These are phyloP conservation scores for Eupsilia transversa DNA, from an alignment of 2,888 invertebrate genomes.

Conservation along the genomic window DNA sequence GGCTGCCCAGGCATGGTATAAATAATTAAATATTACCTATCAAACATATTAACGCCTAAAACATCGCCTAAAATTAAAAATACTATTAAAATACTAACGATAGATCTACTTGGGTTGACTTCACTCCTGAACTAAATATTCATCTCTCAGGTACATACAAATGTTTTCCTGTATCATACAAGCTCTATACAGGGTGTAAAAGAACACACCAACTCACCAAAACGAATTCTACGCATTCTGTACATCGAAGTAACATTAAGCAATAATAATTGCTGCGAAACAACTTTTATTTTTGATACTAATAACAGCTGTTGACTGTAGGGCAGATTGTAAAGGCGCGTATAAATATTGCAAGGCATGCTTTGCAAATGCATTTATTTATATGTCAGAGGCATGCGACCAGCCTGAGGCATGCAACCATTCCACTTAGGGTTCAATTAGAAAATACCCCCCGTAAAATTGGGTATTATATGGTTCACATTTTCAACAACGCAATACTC, in stretches of 20 bases:
- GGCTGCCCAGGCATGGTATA: slow-evolving; percentile 51
- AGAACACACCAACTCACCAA: slow-evolving; percentile 9
- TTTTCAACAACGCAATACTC: too few relatives aligned
- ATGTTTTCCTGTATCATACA: slow-evolving; percentile 53
- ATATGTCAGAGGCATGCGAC: too few relatives aligned
- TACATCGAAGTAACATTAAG: slow-evolving; percentile 4
- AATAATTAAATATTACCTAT: slow-evolving; percentile 65
- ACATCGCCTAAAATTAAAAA: slow-evolving; percentile 61
- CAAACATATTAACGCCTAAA: slow-evolving; percentile 62
- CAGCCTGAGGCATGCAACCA: too few relatives aligned
- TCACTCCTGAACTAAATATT: slow-evolving; percentile 42
- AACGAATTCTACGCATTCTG: background rate
- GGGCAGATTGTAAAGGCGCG: background rate
- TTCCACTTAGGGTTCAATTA: too few relatives aligned
- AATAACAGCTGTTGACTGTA: background rate
- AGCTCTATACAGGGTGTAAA: slow-evolving; percentile 19
- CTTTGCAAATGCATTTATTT: too few relatives aligned
- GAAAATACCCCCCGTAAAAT: background rate
- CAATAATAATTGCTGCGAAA: background rate
- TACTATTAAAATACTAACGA: slow-evolving; percentile 54
- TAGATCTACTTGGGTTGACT: slow-evolving; percentile 56
- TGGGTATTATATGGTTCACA: too few relatives aligned
- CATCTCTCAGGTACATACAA: slow-evolving; percentile 64
- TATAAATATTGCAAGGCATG: background rate
- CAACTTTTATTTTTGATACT: background rate